A percentile compares a stretch with the other conserved stretches of the same genome.
Conservation (phyloP, 92 coral and sea anemone species). For the Montipora capitata region DNA sequence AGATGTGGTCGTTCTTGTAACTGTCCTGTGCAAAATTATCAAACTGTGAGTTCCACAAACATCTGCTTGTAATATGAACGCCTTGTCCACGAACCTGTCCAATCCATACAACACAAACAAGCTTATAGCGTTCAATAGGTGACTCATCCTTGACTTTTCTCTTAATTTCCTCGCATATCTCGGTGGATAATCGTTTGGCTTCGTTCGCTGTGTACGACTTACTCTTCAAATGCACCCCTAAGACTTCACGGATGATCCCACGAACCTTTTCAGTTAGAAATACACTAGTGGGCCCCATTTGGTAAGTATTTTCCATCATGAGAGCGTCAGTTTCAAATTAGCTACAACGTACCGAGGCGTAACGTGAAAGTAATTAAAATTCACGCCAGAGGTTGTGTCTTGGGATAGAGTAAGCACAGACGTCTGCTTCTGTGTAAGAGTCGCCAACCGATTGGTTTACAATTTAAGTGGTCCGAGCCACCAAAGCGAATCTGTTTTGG, state of each 20-base stretch:
- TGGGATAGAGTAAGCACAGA: too few species aligned
- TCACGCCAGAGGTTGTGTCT: too few species aligned
- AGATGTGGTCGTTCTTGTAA: conserved; percentile 77
- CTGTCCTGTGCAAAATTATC: conserved; percentile 76
- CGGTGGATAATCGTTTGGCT: conserved; percentile 54
- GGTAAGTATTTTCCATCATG: conserved; percentile 73
- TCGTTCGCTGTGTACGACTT: conserved; percentile 40
- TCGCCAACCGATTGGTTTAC: conserved; percentile 17
- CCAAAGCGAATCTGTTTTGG: conserved; percentile 12
- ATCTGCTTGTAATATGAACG: conserved; percentile 61
- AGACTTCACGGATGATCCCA: conserved; percentile 45
- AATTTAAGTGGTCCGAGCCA: conserved; percentile 11
- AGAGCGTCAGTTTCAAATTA: neutral
- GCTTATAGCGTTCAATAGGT: conserved; percentile 63
- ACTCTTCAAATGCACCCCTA: conserved; percentile 48
- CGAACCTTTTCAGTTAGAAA: conserved; percentile 57
- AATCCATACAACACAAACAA: conserved; percentile 78
- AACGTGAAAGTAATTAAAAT: too few species aligned
- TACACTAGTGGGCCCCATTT: conserved; percentile 65
- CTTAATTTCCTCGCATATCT: conserved; percentile 76
- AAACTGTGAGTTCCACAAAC: conserved; percentile 77
- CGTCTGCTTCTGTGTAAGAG: too few species aligned
- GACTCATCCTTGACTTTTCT: conserved; percentile 45
- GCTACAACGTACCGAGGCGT: too few species aligned
- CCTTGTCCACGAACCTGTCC: conserved; percentile 74